Percentiles rank a stretch among this genome's conserved stretches.
These are phyloP conservation scores for Rosalia funebris DNA, from an alignment of 2,888 invertebrate genomes.

Conservation along the genomic window DNA sequence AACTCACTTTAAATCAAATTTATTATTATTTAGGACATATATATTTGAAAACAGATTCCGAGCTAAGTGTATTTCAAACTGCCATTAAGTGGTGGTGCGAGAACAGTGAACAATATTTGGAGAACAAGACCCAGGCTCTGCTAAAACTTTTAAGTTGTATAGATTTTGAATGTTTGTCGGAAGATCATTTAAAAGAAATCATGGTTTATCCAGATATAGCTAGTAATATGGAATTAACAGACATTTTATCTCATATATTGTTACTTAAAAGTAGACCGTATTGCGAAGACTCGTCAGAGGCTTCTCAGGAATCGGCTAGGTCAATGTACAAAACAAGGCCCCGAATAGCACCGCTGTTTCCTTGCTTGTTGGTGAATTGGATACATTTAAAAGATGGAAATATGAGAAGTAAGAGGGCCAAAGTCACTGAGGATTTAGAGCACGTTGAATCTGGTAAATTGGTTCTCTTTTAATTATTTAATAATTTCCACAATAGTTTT, in stretches of 20 bases:
- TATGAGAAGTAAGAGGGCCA: not conserved
- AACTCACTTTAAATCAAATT: constrained; percentile 55
- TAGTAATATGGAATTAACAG: constrained; percentile 44
- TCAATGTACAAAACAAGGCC: constrained; percentile 33
- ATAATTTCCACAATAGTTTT: too few relatives aligned
- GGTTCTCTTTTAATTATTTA: too few relatives aligned
- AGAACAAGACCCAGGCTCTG: constrained; percentile 40
- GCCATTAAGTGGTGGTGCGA: constrained; percentile 61
- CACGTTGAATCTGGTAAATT: not conserved
- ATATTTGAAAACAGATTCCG: constrained; percentile 48
- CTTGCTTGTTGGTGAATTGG: constrained; percentile 42
- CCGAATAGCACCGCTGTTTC: constrained; percentile 35
- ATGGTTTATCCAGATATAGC: constrained; percentile 51
- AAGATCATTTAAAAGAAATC: constrained; percentile 53
- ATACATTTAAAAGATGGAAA: constrained; percentile 12
- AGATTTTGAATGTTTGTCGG: constrained; percentile 49
- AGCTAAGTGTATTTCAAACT: constrained; percentile 58
- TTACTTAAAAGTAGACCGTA: constrained; percentile 38
- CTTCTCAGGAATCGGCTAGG: constrained; percentile 34
- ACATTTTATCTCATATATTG: constrained; percentile 49
- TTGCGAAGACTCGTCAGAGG: constrained; percentile 33
- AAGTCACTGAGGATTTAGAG: not conserved
- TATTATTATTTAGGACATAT: constrained; percentile 58
- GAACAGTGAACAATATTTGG: constrained; percentile 41
- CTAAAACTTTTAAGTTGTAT: constrained; percentile 56